Percentiles rank a stretch among this genome's conserved stretches.
These are phyloP conservation scores for Phacellophora camtschatica DNA, from an alignment of 30 jellyfish, hydroid and myxozoan species.

Conservation along the genomic window DNA sequence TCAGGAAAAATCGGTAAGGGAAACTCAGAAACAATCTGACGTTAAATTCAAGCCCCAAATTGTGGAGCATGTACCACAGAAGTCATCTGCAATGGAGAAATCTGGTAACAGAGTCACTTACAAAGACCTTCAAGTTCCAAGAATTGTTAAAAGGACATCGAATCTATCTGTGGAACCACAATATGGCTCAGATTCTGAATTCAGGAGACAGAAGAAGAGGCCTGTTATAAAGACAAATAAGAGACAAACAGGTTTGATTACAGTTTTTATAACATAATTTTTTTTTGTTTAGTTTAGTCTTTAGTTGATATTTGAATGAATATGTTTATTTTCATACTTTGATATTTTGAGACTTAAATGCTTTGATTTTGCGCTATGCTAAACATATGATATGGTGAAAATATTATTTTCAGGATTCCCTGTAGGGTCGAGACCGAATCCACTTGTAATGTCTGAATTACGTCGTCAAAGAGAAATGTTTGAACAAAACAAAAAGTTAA, in stretches of 20 bases:
- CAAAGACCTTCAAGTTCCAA: conserved; percentile 45
- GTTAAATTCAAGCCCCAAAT: neutral
- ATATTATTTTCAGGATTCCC: too few relatives aligned
- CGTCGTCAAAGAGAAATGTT: conserved; percentile 96
- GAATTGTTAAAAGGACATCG: conserved; percentile 65
- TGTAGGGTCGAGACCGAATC: conserved; percentile 73
- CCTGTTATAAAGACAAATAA: conserved; percentile 32
- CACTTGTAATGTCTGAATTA: conserved; percentile 89
- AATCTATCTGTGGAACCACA: conserved; percentile 89
- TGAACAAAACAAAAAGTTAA: conserved; percentile 89
- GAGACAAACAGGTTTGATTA: neutral
- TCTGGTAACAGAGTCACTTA: conserved; percentile 54
- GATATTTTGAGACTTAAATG: too few relatives aligned
- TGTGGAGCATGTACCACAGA: neutral
- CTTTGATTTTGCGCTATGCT: too few relatives aligned
- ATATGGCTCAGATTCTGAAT: conserved; percentile 82
- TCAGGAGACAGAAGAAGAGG: conserved; percentile 1
- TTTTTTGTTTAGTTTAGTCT: neutral
- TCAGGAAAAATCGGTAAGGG: neutral
- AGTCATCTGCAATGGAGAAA: neutral
- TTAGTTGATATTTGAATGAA: too few relatives aligned
- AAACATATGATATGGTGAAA: too few relatives aligned
- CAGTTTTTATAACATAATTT: neutral
- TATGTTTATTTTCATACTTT: too few relatives aligned
- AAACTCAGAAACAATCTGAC: conserved; percentile 10